Evolutionary conservation across 2,113 vertebrate species (phyloP).

Genomic region (Pontoporia blainvillei): DNA sequence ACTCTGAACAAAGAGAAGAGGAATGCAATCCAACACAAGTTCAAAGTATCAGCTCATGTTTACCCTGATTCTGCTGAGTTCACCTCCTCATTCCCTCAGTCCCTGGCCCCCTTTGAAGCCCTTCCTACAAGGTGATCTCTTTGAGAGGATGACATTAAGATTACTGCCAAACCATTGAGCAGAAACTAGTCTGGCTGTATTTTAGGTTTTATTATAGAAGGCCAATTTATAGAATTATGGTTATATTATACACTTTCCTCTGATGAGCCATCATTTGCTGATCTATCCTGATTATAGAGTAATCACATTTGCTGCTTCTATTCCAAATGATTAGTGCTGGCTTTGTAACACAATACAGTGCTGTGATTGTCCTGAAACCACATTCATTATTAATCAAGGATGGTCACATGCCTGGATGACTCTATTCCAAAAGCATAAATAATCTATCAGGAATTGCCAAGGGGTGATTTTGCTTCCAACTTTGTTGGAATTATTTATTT

Average conservation of each 20-base stretch:
- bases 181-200: neutral
- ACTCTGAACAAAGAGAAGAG: neutral
- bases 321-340: neutral
- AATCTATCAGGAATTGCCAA: constrained; percentile 28
- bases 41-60: neutral
- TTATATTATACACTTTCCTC: neutral
- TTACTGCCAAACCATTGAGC: neutral
- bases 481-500: constrained; percentile 42
- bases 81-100: neutral
- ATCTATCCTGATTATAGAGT: neutral
- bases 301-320: constrained; percentile 29
- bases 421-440: constrained; percentile 47
- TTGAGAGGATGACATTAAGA: neutral
- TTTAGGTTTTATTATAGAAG: neutral
- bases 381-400: constrained; percentile 42
- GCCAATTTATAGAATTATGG: neutral
- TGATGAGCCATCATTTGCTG: neutral
- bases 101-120: neutral
- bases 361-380: neutral
- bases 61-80: neutral
- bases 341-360: neutral
- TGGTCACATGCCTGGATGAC: neutral
- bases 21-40: neutral
- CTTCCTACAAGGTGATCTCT: neutral
- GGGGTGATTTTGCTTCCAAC: constrained; percentile 12